Conservation (phyloP, 2,113 vertebrate species). For the Hepsetus odoe region DNA sequence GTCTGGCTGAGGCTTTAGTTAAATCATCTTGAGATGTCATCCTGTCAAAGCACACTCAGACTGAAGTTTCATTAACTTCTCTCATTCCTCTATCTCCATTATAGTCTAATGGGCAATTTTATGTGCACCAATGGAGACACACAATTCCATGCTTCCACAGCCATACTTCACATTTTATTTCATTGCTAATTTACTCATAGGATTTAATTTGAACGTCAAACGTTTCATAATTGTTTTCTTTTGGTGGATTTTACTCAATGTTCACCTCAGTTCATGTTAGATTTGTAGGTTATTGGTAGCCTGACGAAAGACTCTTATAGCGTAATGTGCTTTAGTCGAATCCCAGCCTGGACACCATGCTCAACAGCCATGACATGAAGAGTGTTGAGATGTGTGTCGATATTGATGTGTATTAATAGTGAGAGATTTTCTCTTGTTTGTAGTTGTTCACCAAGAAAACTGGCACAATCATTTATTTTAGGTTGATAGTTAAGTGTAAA, state of each 20-base stretch:
- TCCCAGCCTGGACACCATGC: no score
- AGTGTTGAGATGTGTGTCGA: background rate
- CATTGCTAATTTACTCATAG: no score
- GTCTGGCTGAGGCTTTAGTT: constrained; percentile 24
- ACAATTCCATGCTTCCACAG: constrained; percentile 26
- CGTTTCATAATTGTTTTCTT: no score
- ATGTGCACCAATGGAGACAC: background rate
- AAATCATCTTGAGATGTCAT: constrained; percentile 54
- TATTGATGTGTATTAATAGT: background rate
- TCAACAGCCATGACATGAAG: background rate
- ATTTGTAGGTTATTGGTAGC: no score
- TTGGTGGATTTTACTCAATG: no score
- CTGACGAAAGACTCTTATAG: no score
- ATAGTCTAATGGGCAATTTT: background rate
- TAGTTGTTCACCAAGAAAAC: background rate
- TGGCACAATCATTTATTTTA: background rate
- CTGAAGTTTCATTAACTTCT: constrained; percentile 1
- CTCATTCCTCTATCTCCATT: background rate
- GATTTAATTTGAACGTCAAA: no score
- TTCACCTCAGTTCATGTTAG: no score
- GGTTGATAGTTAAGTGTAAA: background rate
- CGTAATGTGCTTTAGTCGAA: no score
- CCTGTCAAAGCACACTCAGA: constrained; percentile 13
- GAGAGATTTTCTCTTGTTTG: background rate
- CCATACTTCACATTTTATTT: no score